Evolutionary conservation across 2,888 invertebrate species (phyloP), one percentile per base, ranked within the genome.

Genomic region (Baronia brevicornis): DNA sequence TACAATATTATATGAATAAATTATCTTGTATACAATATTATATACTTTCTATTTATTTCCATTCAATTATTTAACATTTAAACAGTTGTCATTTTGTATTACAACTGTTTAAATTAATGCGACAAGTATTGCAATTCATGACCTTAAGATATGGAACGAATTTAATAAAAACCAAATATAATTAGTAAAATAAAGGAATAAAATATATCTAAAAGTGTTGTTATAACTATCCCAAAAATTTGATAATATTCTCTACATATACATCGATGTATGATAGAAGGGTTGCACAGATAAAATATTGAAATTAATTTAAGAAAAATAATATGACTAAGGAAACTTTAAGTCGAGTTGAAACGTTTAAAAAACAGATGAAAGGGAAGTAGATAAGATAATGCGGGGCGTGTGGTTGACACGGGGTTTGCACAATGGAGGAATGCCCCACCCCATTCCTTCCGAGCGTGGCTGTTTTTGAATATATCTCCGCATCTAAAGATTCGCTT

Each of bases 381-480:
- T 18, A 35, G 35, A 35, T 35, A 35, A 35, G 30, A 30, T 30
- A 35, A 35, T 30, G 35, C 12, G 8, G 26, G 17, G 26, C 7
- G 28, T 30, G 34, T 25, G 19, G 29, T 4, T 35, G 34, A 35
- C 34, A 17, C 21, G 24, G 14, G 12, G n/a, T 7, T 15, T 10
- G 29, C 20, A 29, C 25, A 35, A 35, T 35, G 29, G 29, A 35
- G 34, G 34, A 35, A 35, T 29, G 9, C 19, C 19, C 21, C 28
- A 5, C 11, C 23, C 34, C 34, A n/a, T 24, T 20, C 29, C 21
- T 12, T 24, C 14, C 20, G 13, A n/a, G 18, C 9, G 8, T 13
- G 31, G 10, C 34, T 35, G 34, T 35, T 35, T 35, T 35, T 35
- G 28, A 35, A 35, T 35, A 35, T 35, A 35, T 30, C 30, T 35